Evolutionary conservation across 1,140 invertebrate species (phyloP), one percentile per base, ranked within the genome.

Genomic region (Heterodera carotae): DNA sequence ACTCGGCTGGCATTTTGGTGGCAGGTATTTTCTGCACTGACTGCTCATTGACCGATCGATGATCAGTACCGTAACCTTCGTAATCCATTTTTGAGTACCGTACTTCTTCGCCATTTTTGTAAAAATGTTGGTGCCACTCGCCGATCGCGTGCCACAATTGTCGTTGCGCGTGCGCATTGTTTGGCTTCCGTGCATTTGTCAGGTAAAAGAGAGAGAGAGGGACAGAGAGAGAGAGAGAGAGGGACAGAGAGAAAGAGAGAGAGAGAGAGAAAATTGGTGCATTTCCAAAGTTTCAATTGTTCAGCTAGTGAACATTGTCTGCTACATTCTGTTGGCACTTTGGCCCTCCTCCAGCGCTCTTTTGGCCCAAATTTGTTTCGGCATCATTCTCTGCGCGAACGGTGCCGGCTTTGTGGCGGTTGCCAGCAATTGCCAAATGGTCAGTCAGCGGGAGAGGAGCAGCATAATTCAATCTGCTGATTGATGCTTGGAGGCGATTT

Each of bases 331-430:
- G 59, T 34, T 74, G 27, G 72, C 56, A 1, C 12, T 64, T 27
- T 74, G 48, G 48, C 56, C 72, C 2, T 29, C 72, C 33, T 34
- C 56, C 36, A 31, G 27, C 12, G 31, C 43, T 36, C 25, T 74
- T 39, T 43, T 74, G 33, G 72, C 72, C 59, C 72, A 74, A n/a
- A 62, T n/a, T n/a, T 43, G 39, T 36, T 33, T 74, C 8, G 59
- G 27, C 64, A 27, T 74, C 36, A 56, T 74, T 6, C 64, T 74
- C n/a, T 62, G 72, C 64, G 43, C 56, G 27, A 74, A 74, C 64
- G 72, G 72, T 1, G 72, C 72, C 39, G 72, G 72, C 64, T 74
- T 74, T 25, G 72, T 74, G 36, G 72, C 56, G 12, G 59, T 74
- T 1, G 72, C 72, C 15, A 64, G 36, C 64, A 74, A 74, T 62